Evolutionary conservation across 37 sponge, comb jelly and placozoan genomes (phyloP).

Genomic region (Cladorhizidae sp.): DNA sequence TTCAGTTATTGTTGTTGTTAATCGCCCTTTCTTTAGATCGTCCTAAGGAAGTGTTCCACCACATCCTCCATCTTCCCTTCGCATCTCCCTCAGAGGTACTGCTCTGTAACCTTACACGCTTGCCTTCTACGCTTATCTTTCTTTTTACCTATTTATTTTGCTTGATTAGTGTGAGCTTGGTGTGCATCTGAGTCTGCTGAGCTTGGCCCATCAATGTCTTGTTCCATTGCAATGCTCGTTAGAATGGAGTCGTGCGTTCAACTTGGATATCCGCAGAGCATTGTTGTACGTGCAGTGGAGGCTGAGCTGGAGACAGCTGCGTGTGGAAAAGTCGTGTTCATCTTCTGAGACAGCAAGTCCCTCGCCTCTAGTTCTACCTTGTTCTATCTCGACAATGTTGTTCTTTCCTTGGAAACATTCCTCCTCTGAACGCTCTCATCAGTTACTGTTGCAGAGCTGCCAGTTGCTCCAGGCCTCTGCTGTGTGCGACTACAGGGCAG

Average conservation of each 20-base stretch:
- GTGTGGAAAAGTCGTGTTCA: neutral
- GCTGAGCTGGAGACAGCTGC: neutral
- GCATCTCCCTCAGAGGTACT: neutral
- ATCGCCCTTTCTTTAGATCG: too few species aligned
- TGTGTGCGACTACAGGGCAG: neutral
- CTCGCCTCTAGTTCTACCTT: neutral
- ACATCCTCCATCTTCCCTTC: neutral
- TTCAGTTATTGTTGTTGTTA: too few species aligned
- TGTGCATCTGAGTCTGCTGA: constrained; percentile 5
- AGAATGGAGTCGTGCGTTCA: neutral
- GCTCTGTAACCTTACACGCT: neutral
- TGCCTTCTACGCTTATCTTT: neutral
- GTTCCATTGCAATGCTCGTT: neutral
- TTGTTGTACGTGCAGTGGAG: neutral
- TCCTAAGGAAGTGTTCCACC: too few species aligned
- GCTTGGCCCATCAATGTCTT: neutral
- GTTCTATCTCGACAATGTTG: neutral
- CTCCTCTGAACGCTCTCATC: neutral
- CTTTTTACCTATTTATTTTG: neutral
- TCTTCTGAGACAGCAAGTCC: neutral
- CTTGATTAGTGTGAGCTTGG: neutral
- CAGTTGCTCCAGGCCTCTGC: neutral
- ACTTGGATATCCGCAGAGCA: neutral
- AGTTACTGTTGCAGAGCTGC: neutral
- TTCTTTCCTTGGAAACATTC: neutral